Evolutionary conservation across 2,797 vertebrate species (phyloP).

Genomic region (Carcharodon carcharias): DNA sequence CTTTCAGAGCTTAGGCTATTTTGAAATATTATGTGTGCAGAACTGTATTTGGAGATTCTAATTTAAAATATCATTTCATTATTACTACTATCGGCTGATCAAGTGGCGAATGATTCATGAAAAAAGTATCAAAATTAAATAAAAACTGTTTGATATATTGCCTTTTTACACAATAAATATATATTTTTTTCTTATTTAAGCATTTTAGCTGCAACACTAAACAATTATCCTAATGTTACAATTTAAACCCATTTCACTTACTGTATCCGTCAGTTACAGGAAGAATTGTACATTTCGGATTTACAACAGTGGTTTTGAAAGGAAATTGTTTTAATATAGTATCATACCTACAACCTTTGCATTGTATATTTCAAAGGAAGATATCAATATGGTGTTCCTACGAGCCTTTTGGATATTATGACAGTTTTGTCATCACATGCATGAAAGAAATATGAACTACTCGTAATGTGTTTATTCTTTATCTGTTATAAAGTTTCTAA

Average conservation of each 20-base stretch:
- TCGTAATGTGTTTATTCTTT: not conserved
- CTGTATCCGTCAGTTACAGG: not conserved
- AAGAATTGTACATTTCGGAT: not conserved
- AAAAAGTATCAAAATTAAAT: conserved; percentile 41
- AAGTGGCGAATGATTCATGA: conserved; percentile 49
- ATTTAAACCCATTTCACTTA: conserved; percentile 19
- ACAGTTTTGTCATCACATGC: not conserved
- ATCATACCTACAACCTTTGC: not conserved
- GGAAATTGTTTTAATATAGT: not conserved
- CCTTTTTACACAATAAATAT: conserved; percentile 32
- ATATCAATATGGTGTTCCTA: not conserved
- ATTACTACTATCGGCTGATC: conserved; percentile 51
- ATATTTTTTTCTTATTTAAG: conserved; percentile 34
- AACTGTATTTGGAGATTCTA: conserved; percentile 59
- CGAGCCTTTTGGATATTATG: not conserved
- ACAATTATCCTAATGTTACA: conserved; percentile 16
- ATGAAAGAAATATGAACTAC: not conserved
- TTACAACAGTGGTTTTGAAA: conserved; percentile 9
- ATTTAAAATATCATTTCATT: conserved; percentile 60
- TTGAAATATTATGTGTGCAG: conserved; percentile 67
- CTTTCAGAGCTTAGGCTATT: conserved; percentile 66
- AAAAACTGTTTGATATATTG: conserved; percentile 36
- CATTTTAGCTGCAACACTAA: conserved; percentile 11
- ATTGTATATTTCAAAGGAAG: not conserved
- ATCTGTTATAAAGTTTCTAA: conserved; percentile 1